Evolutionary conservation across 2,113 vertebrate genomes (phyloP).

Genomic region (Lates calcarifer): DNA sequence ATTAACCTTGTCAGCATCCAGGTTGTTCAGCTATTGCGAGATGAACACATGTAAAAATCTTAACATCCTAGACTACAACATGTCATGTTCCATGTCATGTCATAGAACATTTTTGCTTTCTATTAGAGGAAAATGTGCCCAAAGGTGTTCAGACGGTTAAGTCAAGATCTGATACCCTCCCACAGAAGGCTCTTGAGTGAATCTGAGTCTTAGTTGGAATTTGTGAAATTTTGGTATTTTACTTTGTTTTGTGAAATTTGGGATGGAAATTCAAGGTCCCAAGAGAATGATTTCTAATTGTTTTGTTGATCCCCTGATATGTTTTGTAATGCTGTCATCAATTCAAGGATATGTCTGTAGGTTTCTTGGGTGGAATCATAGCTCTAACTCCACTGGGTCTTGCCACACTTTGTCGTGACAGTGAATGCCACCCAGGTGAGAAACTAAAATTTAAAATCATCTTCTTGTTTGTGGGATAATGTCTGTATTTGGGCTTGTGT

Average conservation of each 20-base stretch:
- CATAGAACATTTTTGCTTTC: not conserved
- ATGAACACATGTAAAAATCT: not conserved
- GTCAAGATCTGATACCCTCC: not conserved
- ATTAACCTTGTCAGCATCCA: not conserved
- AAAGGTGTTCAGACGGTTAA: not conserved
- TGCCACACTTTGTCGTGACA: not conserved
- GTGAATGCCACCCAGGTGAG: not conserved
- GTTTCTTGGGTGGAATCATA: too few relatives aligned
- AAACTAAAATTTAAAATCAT: not conserved
- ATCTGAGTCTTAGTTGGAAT: not conserved
- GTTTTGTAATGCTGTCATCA: not conserved
- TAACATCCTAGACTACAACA: not conserved
- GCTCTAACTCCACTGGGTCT: not conserved
- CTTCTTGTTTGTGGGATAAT: not conserved
- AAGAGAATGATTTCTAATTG: not conserved
- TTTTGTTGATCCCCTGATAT: not conserved
- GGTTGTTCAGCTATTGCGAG: not conserved
- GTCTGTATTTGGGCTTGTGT: constrained; percentile 10
- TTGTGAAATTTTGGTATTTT: not conserved
- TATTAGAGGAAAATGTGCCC: not conserved
- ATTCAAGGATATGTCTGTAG: too few relatives aligned
- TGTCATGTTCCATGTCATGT: too few relatives aligned
- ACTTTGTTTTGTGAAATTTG: not conserved
- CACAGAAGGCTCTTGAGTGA: too few relatives aligned
- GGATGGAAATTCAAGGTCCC: not conserved